A percentile compares a stretch with the other conserved stretches of the same genome.
phyloP scores from a whole-genome alignment of 1,140 invertebrate species.

The Aphis craccivora region DNA sequence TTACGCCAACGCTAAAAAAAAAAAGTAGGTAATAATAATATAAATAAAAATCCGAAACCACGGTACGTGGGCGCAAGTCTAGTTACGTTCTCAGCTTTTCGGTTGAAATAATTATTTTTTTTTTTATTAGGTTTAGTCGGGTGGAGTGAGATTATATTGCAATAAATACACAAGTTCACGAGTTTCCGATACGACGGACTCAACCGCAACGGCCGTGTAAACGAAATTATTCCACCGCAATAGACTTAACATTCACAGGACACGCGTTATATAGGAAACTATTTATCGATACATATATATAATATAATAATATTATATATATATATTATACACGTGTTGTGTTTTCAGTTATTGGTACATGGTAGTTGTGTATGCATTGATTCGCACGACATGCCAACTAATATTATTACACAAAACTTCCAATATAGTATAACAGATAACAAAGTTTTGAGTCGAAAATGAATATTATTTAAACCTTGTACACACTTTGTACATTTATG shows the following conservation, averaged over 20 bases:
- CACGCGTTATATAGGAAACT: background rate
- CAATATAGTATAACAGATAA: background rate
- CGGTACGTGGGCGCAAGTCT: background rate
- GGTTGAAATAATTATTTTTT: background rate
- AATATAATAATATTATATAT: background rate
- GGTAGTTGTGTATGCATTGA: background rate
- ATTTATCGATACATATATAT: background rate
- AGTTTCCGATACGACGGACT: background rate
- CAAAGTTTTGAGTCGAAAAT: background rate
- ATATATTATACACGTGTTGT: background rate
- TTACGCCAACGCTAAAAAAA: background rate
- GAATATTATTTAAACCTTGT: background rate
- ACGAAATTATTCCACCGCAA: background rate
- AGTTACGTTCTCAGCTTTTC: background rate
- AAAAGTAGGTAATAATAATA: background rate
- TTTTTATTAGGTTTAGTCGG: background rate
- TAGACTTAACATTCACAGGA: background rate
- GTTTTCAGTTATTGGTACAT: background rate
- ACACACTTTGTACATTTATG: background rate
- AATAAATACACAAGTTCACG: background rate
- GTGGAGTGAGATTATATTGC: no score
- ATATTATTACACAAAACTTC: background rate
- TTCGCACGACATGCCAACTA: background rate
- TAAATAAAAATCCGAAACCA: background rate
- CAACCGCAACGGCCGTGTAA: background rate